Evolutionary conservation across 2,888 invertebrate genomes (phyloP).

Genomic region (Hipparchia semele): DNA sequence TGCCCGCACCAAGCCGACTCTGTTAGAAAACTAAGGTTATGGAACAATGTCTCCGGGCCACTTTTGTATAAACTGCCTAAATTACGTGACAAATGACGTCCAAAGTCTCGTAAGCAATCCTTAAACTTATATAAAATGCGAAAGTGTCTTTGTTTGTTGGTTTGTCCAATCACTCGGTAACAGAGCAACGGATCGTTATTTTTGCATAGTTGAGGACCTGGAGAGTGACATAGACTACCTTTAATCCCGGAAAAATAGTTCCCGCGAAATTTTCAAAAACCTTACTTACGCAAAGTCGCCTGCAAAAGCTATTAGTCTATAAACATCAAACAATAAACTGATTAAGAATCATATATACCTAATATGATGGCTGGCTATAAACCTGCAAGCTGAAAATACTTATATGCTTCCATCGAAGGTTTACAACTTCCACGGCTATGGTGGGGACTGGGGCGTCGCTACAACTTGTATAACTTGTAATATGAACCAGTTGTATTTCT

Average conservation of each 20-base stretch:
- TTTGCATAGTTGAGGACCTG: too few relatives aligned
- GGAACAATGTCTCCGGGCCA: background rate
- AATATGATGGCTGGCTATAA: background rate
- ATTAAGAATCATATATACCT: background rate
- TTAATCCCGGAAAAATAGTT: too few relatives aligned
- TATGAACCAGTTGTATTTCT: constrained; percentile 63
- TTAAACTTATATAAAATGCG: too few relatives aligned
- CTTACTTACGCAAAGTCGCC: too few relatives aligned
- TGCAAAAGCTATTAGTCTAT: background rate
- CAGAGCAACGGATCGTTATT: too few relatives aligned
- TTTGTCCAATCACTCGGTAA: too few relatives aligned
- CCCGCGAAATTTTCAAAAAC: background rate
- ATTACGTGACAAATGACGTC: background rate
- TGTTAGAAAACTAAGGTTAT: too few relatives aligned
- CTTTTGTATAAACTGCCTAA: background rate
- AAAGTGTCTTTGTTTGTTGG: too few relatives aligned
- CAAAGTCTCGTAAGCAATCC: background rate
- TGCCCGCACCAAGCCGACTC: too few relatives aligned
- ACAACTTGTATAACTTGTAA: constrained; percentile 46
- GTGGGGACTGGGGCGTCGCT: constrained; percentile 52
- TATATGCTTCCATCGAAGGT: constrained; percentile 27
- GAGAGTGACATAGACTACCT: too few relatives aligned
- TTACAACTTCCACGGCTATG: constrained; percentile 43
- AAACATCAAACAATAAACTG: background rate
- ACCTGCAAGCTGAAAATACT: constrained; percentile 8